Evolutionary conservation across 2,113 vertebrate genomes (phyloP), one percentile per base, ranked within the genome.

Genomic region (Microtus richardsoni): DNA sequence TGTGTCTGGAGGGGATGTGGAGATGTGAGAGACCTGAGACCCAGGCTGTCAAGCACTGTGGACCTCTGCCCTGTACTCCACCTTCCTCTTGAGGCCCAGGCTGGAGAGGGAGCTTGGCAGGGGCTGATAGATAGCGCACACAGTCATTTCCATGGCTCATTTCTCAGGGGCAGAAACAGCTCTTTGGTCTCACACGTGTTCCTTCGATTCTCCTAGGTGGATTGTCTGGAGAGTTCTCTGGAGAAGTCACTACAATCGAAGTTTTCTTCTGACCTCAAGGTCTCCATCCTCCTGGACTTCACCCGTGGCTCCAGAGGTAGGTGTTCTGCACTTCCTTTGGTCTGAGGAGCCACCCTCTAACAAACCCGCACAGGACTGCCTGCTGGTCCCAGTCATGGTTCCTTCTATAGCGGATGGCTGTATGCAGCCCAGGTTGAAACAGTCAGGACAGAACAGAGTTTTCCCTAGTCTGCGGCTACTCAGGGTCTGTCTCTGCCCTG

Each of bases 271-370:
- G 96, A 98, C 89, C 98, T 99, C 70, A 99, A 98, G 97, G 99
- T 99, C 91, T 99, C 99, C 88, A 97, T 99, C 62, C 98, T 99
- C 36, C 97, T 99, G 39, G 99, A 99, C 98, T 99, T 99, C 97
- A 99, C 99, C 0, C 99, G 99, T 16, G 99, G 99, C 52, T 99
- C 99, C 6, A 98, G 99, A 99, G 99, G 99, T 99, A 92, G 52
- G 96, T 95, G 4, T 21, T 66, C 0, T 1, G 0, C 33, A 36
- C 0, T 7, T 12, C 13, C 14, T 62, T 71, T 58, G 54, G 54
- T 58, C 54, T 58, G 7, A 54, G 88, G 49, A 58, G 26, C 33
- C 58, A 3, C 7, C n/a, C 28, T 36, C 4, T 30, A 41, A 16
- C 41, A 44, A 54, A 16, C 30, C 13, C 52, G 52, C 47, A 36